phyloP scores from a whole-genome alignment of 2,113 vertebrate genomes.

The Zosterops borbonicus region DNA sequence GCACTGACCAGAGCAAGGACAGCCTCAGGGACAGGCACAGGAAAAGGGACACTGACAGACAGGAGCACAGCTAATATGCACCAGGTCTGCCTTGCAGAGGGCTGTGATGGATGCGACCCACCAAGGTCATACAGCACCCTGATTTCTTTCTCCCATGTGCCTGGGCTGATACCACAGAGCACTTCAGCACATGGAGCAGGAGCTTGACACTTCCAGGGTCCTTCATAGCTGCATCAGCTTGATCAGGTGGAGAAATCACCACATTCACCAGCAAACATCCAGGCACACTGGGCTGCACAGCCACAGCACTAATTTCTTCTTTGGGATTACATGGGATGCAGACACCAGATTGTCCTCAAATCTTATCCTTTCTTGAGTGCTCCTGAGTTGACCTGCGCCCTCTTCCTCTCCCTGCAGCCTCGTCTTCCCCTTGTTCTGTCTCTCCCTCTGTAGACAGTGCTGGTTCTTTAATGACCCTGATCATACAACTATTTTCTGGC shows the following conservation, averaged over 20 bases:
- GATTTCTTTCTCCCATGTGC: neutral
- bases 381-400: neutral
- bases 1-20: neutral
- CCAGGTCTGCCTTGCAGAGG: neutral
- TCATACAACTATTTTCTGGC: conserved; percentile 67
- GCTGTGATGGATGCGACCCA: neutral
- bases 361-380: neutral
- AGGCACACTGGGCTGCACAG: neutral
- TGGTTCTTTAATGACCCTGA: conserved; percentile 48
- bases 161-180: neutral
- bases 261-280: neutral
- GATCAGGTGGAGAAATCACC: neutral
- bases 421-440: neutral
- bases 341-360: neutral
- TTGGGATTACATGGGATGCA: rapidly evolving
- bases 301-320: neutral
- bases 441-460: neutral
- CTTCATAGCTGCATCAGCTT: neutral
- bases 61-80: neutral
- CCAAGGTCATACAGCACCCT: rapidly evolving
- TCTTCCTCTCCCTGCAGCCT: neutral
- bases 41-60: neutral
- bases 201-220: neutral
- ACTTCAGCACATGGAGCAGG: neutral
- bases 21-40: neutral